Evolutionary conservation across 1,140 invertebrate species (phyloP).

Genomic region (Ceratosolen solmsi): DNA sequence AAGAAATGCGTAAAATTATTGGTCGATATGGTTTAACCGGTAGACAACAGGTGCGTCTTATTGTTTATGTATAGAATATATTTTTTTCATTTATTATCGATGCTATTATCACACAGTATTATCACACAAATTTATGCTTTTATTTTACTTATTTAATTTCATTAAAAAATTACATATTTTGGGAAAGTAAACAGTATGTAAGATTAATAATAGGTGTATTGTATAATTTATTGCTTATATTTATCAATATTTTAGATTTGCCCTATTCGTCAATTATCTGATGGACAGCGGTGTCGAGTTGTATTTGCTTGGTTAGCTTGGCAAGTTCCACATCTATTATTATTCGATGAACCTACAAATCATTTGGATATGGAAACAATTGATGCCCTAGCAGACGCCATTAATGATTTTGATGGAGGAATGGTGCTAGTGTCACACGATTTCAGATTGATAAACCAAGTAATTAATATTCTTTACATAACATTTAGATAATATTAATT

Average conservation of each 20-base stretch:
- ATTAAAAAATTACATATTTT: too few relatives aligned
- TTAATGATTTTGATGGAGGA: constrained; percentile 98
- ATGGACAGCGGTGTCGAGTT: constrained; percentile 98
- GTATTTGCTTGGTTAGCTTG: constrained; percentile 98
- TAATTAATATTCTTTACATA: constrained; percentile 67
- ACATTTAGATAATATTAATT: too few relatives aligned
- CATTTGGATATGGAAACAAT: constrained; percentile 99
- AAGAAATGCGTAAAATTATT: constrained; percentile 99
- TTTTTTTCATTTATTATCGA: too few relatives aligned
- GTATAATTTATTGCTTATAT: not conserved
- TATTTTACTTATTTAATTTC: too few relatives aligned
- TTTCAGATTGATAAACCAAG: constrained; percentile 98
- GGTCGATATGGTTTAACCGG: constrained; percentile 97
- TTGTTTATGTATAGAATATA: not conserved
- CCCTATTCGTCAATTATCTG: constrained; percentile 97
- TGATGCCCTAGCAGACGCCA: constrained; percentile 96
- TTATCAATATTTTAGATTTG: constrained; percentile 80
- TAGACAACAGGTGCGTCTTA: constrained; percentile 86
- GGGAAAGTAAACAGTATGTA: too few relatives aligned
- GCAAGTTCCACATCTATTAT: constrained; percentile 94
- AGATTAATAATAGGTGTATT: constrained; percentile 29
- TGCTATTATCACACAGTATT: too few relatives aligned
- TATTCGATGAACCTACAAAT: constrained; percentile 99
- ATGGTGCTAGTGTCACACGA: constrained; percentile 98
- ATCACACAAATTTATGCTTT: too few relatives aligned